Evolutionary conservation across 1,140 invertebrate genomes (phyloP), one percentile per base, ranked within the genome.

Genomic region (Brachionus koreanus): DNA sequence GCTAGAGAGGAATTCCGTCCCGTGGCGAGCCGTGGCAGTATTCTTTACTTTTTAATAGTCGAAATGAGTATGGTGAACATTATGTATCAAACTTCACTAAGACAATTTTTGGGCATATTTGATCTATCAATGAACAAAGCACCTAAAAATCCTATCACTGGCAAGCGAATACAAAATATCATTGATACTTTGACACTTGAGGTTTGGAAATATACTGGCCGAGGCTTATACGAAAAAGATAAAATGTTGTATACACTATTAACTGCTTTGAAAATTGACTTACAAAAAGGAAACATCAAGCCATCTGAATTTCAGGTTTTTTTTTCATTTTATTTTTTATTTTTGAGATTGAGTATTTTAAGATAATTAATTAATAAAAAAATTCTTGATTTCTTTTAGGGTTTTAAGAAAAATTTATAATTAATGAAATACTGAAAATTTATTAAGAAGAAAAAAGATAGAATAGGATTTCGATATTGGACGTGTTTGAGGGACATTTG

Each of bases 51-150:
- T 86, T 90, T 98, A 0, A 97, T 98, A 83, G 95, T 97, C 0
- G 96, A 98, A 89, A 97, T 98, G 95, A 94, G 93, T 84, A 94
- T 95, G 85, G 95, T 98, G 0, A 97, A 97, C 86, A 91, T 93
- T 5, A 98, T 98, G 96, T 98, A 98, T 86, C 96, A 98, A 89
- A 98, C 97, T 84, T 96, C 96, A 0, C 89, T 98, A 19, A 95
- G 95, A 87, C 96, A 98, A 88, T 98, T 98, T 89, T 89, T 98
- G 19, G 94, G 91, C 29, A 93, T 98, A 79, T 98, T 98, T 86
- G 95, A 98, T 76, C 49, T 75, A 46, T 77, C 65, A 10, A 77
- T 83, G 83, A 84, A 43, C 72, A 90, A 89, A 83, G 95, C 94
- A 0, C 90, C 91, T 2, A 94, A 93, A 86, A 94, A 91, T 85